phyloP scores from a whole-genome alignment of 2,113 vertebrate genomes.

The Peromyscus californicus region DNA sequence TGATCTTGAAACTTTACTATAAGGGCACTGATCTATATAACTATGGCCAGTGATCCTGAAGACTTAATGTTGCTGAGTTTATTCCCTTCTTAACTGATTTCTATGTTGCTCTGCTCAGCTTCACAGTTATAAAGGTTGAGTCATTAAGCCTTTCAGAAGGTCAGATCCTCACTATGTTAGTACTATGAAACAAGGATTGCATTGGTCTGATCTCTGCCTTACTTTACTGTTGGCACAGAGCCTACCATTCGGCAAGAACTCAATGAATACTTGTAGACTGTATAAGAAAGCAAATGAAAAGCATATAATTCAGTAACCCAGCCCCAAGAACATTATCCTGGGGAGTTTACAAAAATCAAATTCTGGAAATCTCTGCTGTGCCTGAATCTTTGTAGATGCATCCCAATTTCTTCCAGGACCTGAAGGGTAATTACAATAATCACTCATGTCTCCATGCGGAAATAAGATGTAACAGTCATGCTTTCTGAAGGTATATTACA shows the following conservation, averaged over 20 bases:
- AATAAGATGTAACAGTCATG: conserved; percentile 59
- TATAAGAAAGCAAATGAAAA: conserved; percentile 37
- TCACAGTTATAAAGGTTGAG: background rate
- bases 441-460: conserved; percentile 54
- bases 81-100: background rate
- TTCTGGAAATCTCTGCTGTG: conserved; percentile 53
- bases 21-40: background rate
- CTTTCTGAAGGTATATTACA: conserved; percentile 39
- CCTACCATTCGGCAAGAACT: background rate
- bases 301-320: conserved; percentile 40
- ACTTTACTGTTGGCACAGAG: background rate
- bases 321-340: conserved; percentile 15
- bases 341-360: conserved; percentile 55
- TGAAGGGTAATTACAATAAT: conserved; percentile 77
- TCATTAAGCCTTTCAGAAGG: background rate
- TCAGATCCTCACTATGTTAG: background rate
- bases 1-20: background rate
- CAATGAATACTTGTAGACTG: conserved; percentile 34
- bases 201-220: background rate
- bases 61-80: background rate
- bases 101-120: background rate
- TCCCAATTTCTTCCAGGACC: conserved; percentile 41
- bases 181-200: background rate
- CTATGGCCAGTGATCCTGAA: background rate
- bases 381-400: conserved; percentile 46